Conservation (phyloP, 2,888 invertebrate genomes). For the Dioctria rufipes region DNA sequence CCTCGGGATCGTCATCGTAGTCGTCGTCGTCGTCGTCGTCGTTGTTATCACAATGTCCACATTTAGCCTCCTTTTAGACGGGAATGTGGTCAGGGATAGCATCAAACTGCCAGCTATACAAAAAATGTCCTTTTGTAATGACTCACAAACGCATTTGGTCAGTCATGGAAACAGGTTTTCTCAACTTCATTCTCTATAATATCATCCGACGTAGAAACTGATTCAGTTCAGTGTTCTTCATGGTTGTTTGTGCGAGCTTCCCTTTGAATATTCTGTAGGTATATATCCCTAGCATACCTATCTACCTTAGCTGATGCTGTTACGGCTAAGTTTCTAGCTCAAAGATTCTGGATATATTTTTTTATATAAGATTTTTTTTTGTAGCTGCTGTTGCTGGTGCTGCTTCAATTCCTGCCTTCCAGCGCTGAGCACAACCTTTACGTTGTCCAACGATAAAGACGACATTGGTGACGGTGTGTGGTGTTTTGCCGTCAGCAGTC, state of each 20-base stretch:
- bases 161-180: constrained; percentile 29
- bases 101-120: constrained; percentile 16
- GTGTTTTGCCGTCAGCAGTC: constrained; percentile 58
- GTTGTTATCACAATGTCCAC: constrained; percentile 47
- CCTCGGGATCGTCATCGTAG: not conserved
- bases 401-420: not conserved
- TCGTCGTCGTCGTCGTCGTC: too few species aligned
- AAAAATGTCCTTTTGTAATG: constrained; percentile 50
- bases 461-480: constrained; percentile 55
- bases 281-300: constrained; percentile 39
- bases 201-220: constrained; percentile 5
- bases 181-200: constrained; percentile 1
- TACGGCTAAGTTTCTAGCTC: not conserved
- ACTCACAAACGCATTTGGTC: constrained; percentile 41
- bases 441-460: constrained; percentile 30
- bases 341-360: not conserved
- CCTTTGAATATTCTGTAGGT: constrained; percentile 1
- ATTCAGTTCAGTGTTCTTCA: constrained; percentile 29
- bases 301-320: constrained; percentile 13
- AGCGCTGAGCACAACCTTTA: not conserved
- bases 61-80: constrained; percentile 50
- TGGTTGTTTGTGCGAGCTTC: not conserved
- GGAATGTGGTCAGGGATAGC: constrained; percentile 50
- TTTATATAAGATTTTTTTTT: constrained; percentile 10
- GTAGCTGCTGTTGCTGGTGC: not conserved